Evolutionary conservation across 2,797 vertebrate species (phyloP).

Genomic region (Capromys pilorides): DNA sequence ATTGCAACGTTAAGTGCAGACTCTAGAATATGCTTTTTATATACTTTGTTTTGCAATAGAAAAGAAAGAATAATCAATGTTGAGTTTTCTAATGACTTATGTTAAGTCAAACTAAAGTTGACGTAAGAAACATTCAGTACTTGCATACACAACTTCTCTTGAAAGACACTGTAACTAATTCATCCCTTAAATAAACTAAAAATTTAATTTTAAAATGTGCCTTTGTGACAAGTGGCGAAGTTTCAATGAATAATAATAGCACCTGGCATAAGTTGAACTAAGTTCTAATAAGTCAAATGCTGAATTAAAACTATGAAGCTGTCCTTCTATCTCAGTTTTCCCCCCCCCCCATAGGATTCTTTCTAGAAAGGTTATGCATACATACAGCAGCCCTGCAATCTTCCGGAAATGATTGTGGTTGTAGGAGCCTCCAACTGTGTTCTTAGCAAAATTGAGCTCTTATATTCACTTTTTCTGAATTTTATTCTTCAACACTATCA

Average conservation of each 20-base stretch:
- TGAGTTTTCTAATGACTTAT: slow-evolving; percentile 27
- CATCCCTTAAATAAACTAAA: not conserved
- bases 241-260: not conserved
- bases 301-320: not conserved
- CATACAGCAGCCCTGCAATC: not conserved
- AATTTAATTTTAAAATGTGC: not conserved
- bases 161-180: not conserved
- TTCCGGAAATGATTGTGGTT: not conserved
- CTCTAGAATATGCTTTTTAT: not conserved
- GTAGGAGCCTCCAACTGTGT: not conserved
- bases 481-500: not conserved
- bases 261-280: not conserved
- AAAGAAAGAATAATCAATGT: not conserved
- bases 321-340: not conserved
- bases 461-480: not conserved
- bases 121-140: not conserved
- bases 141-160: not conserved
- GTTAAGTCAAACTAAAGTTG: not conserved
- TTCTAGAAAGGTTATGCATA: not conserved
- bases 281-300: not conserved
- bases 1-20: not conserved
- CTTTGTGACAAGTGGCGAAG: not conserved
- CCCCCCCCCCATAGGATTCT: not conserved
- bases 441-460: not conserved
- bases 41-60: not conserved